These are phyloP conservation scores for Dendrolimus punctatus DNA, from an alignment of 1,140 invertebrate species.

Conservation along the genomic window DNA sequence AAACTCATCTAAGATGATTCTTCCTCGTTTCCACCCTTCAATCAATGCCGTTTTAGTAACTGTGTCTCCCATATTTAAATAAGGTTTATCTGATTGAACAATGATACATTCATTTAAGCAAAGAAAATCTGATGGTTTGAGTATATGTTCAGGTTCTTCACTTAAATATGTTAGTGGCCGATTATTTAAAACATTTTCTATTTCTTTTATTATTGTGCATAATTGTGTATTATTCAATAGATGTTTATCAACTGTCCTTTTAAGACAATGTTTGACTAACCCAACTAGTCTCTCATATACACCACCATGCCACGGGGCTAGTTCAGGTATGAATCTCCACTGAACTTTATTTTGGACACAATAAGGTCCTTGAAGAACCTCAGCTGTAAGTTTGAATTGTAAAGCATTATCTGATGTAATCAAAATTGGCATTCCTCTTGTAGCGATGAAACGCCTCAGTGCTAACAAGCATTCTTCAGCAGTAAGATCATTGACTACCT, in stretches of 20 bases:
- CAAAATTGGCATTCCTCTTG: constrained; percentile 25
- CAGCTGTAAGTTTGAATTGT: constrained; percentile 17
- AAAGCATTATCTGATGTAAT: constrained; percentile 26
- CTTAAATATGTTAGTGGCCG: no score
- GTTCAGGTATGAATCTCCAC: constrained; percentile 17
- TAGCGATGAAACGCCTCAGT: constrained; percentile 35
- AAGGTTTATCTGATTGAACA: no score
- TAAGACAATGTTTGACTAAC: constrained; percentile 12
- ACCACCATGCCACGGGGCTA: constrained; percentile 17
- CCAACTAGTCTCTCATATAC: constrained; percentile 17
- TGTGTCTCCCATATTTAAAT: no score
- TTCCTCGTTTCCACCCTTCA: no score
- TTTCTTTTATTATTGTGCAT: no score
- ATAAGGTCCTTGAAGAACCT: constrained; percentile 7
- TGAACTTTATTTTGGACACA: constrained; percentile 15
- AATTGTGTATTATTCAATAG: no score
- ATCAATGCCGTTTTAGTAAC: no score
- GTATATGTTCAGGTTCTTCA: no score
- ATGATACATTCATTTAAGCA: no score
- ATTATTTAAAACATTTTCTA: no score
- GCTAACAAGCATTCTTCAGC: constrained; percentile 34
- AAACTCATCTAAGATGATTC: no score
- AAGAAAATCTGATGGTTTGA: no score
- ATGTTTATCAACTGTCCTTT: neutral
- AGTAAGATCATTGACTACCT: constrained; percentile 31